Conservation (phyloP, 2,113 vertebrate genomes). For the Brachyhypopomus occidentalis region DNA sequence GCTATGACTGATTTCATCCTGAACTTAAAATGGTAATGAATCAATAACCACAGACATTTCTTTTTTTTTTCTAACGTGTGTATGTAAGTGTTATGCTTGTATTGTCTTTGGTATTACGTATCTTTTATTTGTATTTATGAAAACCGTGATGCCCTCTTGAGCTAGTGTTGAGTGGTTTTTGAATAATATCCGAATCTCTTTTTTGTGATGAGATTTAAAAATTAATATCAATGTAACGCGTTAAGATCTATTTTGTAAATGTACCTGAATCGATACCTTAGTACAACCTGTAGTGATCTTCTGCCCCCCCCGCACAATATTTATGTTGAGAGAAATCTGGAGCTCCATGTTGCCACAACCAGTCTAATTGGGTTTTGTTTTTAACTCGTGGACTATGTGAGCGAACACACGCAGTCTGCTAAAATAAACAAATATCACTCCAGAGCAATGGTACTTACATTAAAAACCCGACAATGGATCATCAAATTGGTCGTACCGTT, state of each 20-base stretch:
- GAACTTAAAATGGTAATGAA: constrained; percentile 54
- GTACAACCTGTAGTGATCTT: constrained; percentile 41
- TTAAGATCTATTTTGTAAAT: constrained; percentile 35
- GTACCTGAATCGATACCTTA: constrained; percentile 41
- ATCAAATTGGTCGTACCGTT: background rate
- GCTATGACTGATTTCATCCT: constrained; percentile 35
- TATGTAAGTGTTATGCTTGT: constrained; percentile 62
- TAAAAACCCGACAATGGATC: background rate
- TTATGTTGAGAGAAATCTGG: constrained; percentile 36
- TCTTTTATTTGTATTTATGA: constrained; percentile 59
- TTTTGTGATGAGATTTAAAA: constrained; percentile 29
- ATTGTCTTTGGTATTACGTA: constrained; percentile 52
- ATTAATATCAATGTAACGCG: constrained; percentile 28
- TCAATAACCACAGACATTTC: constrained; percentile 32
- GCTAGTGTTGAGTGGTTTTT: constrained; percentile 45
- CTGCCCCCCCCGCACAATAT: background rate
- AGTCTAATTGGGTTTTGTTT: constrained; percentile 25
- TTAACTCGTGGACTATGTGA: constrained; percentile 41
- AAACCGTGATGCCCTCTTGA: constrained; percentile 44
- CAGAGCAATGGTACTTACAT: constrained; percentile 35
- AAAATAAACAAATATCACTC: constrained; percentile 48
- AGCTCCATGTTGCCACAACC: constrained; percentile 15
- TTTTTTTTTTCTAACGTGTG: constrained; percentile 45
- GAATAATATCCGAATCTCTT: constrained; percentile 32
- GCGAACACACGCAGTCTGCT: constrained; percentile 49